Evolutionary conservation across 1,140 invertebrate genomes (phyloP).

Genomic region (Temnothorax longispinosus): DNA sequence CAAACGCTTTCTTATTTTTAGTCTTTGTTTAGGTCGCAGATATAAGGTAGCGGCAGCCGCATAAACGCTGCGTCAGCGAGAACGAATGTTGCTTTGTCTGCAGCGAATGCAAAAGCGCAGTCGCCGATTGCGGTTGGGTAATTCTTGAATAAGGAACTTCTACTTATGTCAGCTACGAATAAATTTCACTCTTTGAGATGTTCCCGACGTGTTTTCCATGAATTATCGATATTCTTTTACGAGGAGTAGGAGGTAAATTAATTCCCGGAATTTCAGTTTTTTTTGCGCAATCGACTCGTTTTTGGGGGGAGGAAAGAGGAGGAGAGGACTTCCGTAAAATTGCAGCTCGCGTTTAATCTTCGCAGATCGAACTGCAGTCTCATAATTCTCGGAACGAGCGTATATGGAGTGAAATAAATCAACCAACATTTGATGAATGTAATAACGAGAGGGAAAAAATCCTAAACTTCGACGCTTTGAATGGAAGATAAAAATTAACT

Average conservation of each 20-base stretch:
- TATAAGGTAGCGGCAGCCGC: background rate
- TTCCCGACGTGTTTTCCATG: background rate
- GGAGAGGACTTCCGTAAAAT: background rate
- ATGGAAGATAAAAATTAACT: background rate
- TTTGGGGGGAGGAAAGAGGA: background rate
- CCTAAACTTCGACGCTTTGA: background rate
- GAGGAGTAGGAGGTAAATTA: background rate
- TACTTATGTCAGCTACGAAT: background rate
- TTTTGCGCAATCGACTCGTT: background rate
- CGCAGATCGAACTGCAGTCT: background rate
- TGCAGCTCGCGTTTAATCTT: background rate
- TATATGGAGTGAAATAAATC: background rate
- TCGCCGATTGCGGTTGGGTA: slow-evolving; percentile 4
- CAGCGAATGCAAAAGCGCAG: slow-evolving; percentile 9
- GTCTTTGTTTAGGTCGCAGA: slow-evolving; percentile 9
- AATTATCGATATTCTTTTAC: background rate
- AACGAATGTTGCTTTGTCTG: slow-evolving; percentile 21
- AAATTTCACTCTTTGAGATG: background rate
- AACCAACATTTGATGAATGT: background rate
- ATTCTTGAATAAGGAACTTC: slow-evolving; percentile 10
- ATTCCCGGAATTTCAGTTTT: background rate
- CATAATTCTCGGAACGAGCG: slow-evolving; percentile 4
- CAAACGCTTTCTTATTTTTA: slow-evolving; percentile 48
- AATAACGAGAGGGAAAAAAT: background rate
- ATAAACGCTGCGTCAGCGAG: slow-evolving; percentile 22